Base-by-base conservation (phyloP, 1,140 invertebrate species). In the Drosophila sulfurigaster region DNA sequence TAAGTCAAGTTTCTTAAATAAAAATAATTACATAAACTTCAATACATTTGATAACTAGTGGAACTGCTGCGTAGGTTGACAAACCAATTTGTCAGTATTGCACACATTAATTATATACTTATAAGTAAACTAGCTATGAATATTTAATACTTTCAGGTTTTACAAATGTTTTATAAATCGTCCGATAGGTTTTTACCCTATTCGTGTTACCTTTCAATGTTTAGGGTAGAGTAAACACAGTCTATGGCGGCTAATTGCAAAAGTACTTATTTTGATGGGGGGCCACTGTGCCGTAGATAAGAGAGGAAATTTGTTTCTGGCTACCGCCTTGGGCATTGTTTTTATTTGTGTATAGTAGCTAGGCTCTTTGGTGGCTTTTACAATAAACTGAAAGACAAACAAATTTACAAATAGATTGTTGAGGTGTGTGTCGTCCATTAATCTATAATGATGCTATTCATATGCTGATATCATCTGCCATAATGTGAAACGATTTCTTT, bases 281-380 rank as follows among this genome's bases (percentile, higher is more conserved):
- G 38, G 52, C 41, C 70, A 60, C 75, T 51, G 65, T 41, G 51
- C 64, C 8, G 11, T 8, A 75, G 60, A 86, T 82, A 87, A 87
- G 71, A 82, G 79, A 79, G 79, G 51, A 79, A 82, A 87, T 86
- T 82, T 82, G 75, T 81, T 81, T 78, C 69, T 75, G 57, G 48
- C 56, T 52, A 35, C 48, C 64, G 70, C 75, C 63, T 30, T 38
- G 58, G 51, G 58, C 32, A 20, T 41, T 57, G 52, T 65, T 71
- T 20, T 62, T 78, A 28, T 57, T 45, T 62, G 41, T 62, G 41
- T 56, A 32, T 58, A 54, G 35, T 10, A 25, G 20, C 20, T 25
- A 25, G 8, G 30, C 38, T 45, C 20, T 57, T 38, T 45, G 41
- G 41, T 45, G 45, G 51, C 56, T 69, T 66, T 66, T 82, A 70